These are phyloP conservation scores for Gambelia wislizenii DNA, from an alignment of 2,797 vertebrate species.

Conservation along the genomic window DNA sequence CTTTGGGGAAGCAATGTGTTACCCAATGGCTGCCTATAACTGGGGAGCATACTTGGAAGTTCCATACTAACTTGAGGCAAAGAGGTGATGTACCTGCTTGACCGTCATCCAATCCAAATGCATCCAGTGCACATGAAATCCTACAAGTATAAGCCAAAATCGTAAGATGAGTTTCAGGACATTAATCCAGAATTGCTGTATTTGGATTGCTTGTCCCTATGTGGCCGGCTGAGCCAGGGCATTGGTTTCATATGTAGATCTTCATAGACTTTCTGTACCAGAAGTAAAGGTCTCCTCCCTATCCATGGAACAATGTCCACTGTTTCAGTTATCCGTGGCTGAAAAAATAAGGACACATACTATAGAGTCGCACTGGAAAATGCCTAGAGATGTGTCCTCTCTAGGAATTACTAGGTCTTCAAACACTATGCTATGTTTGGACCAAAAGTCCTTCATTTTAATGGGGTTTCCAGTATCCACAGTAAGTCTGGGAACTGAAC, in stretches of 20 bases:
- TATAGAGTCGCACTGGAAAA: too few species aligned
- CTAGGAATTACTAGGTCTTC: too few species aligned
- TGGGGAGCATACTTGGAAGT: neutral
- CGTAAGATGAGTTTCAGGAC: neutral
- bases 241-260: neutral
- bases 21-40: too few species aligned
- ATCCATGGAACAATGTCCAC: too few species aligned
- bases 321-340: too few species aligned
- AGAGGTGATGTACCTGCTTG: neutral
- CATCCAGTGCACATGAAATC: neutral
- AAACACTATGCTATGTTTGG: too few species aligned
- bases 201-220: neutral
- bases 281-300: too few species aligned
- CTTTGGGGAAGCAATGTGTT: conserved; percentile 26
- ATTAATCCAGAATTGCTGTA: neutral
- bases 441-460: too few species aligned
- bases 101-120: neutral
- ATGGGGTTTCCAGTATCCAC: too few species aligned
- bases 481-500: too few species aligned
- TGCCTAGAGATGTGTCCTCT: too few species aligned
- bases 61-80: neutral
- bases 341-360: too few species aligned
- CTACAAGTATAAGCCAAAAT: neutral
- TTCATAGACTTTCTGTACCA: neutral
- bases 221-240: neutral